phyloP scores from a whole-genome alignment of 2,888 invertebrate species.

The Meiosimyza platycephala region DNA sequence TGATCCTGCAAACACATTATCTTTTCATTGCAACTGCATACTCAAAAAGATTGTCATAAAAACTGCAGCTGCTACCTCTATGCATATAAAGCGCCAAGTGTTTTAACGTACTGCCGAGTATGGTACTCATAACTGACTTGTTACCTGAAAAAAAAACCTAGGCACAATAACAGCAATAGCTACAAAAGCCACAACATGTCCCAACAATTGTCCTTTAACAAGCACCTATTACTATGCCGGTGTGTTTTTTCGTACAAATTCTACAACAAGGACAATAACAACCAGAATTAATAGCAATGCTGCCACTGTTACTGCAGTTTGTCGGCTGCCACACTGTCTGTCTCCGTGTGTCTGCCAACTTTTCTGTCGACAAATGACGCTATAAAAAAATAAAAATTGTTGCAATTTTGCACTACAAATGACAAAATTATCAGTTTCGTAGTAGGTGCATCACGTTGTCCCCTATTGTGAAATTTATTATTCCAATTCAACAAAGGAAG shows the following conservation, averaged over 20 bases:
- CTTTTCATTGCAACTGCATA: not conserved
- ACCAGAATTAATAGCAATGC: not conserved
- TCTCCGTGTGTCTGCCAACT: not conserved
- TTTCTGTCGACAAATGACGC: constrained; percentile 2
- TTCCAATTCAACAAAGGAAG: too few relatives aligned
- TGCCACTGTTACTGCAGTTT: not conserved
- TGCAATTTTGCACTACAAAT: constrained; percentile 3
- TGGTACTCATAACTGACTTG: not conserved
- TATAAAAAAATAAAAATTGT: constrained; percentile 2
- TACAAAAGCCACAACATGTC: not conserved
- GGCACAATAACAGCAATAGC: constrained; percentile 1
- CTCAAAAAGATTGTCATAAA: not conserved
- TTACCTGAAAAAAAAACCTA: too few relatives aligned
- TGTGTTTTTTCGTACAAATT: not conserved
- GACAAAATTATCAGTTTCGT: too few relatives aligned
- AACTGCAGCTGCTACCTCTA: not conserved
- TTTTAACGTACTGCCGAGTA: not conserved
- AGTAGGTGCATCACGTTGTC: too few relatives aligned
- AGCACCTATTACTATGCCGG: not conserved
- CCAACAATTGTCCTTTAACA: constrained; percentile 1
- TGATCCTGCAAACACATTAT: constrained; percentile 1
- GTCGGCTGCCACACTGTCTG: not conserved
- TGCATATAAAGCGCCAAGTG: not conserved
- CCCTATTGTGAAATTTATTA: too few relatives aligned
- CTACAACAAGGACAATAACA: constrained; percentile 4